Percentiles rank a stretch among this genome's conserved stretches.
Conservation (phyloP, 2,797 vertebrate species). For the Danio kyathit region DNA sequence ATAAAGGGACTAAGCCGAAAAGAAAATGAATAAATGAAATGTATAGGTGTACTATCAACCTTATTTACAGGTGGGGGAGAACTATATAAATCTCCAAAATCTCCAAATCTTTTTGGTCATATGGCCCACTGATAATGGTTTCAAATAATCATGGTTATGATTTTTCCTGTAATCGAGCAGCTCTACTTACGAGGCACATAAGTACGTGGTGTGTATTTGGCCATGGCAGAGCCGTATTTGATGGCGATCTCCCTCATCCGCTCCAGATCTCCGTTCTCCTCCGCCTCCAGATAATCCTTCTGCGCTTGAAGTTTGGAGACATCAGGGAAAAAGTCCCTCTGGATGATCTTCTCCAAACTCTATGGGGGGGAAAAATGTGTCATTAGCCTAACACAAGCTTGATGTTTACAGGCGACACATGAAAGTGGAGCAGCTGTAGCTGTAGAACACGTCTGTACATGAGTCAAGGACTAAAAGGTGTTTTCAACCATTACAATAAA, state of each 20-base stretch:
- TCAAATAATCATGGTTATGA: too few relatives aligned
- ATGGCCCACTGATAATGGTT: too few relatives aligned
- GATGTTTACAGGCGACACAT: slow-evolving; percentile 1
- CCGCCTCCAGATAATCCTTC: slow-evolving; percentile 94
- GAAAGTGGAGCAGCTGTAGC: not conserved
- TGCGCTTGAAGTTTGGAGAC: slow-evolving; percentile 94
- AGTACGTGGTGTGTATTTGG: slow-evolving; percentile 85
- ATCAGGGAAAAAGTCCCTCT: slow-evolving; percentile 96
- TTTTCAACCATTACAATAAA: too few relatives aligned
- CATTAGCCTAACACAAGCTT: not conserved
- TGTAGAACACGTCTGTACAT: not conserved
- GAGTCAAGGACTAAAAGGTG: too few relatives aligned
- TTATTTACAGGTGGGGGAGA: too few relatives aligned
- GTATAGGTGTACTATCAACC: too few relatives aligned
- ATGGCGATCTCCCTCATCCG: slow-evolving; percentile 97
- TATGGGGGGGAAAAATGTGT: slow-evolving; percentile 57
- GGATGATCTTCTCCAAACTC: slow-evolving; percentile 94
- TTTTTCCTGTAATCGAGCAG: not conserved
- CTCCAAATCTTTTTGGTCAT: too few relatives aligned
- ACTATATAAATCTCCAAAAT: too few relatives aligned
- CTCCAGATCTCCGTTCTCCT: slow-evolving; percentile 92
- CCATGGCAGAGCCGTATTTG: slow-evolving; percentile 89
- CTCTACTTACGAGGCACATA: slow-evolving; percentile 87
- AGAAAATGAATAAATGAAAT: too few relatives aligned
- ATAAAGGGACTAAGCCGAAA: too few relatives aligned